These are phyloP conservation scores for Zootoca vivipara DNA, from an alignment of 2,113 vertebrate species.

Conservation along the genomic window DNA sequence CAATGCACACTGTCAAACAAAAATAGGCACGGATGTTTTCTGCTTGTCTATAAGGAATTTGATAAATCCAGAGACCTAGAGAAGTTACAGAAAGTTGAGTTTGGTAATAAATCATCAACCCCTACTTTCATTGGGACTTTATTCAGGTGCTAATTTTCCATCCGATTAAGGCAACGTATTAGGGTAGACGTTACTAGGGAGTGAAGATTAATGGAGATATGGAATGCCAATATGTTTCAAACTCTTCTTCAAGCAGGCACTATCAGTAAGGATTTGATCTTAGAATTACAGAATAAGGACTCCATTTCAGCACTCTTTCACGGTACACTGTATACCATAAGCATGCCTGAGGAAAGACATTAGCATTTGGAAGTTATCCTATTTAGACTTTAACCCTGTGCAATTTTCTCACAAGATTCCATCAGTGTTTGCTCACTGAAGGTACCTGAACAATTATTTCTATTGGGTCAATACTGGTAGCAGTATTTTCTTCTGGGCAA, in stretches of 20 bases:
- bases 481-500: too few species aligned
- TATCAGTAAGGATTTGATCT: background rate
- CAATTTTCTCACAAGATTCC: background rate
- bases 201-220: background rate
- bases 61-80: background rate
- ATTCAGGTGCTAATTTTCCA: background rate
- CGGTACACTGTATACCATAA: background rate
- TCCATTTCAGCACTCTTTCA: background rate
- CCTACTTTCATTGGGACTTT: background rate
- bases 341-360: background rate
- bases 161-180: background rate
- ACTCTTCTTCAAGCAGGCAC: background rate
- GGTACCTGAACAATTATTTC: background rate
- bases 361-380: background rate
- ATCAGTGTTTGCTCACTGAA: background rate
- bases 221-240: background rate
- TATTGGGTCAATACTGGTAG: too few species aligned
- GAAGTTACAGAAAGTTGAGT: background rate
- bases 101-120: background rate
- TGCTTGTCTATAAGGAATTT: background rate
- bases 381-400: background rate
- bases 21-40: background rate
- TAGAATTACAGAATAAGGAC: background rate
- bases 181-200: background rate
- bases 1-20: background rate